Evolutionary conservation across 1,140 invertebrate genomes (phyloP), one percentile per base, ranked within the genome.

Genomic region (Nixonia krombeini): DNA sequence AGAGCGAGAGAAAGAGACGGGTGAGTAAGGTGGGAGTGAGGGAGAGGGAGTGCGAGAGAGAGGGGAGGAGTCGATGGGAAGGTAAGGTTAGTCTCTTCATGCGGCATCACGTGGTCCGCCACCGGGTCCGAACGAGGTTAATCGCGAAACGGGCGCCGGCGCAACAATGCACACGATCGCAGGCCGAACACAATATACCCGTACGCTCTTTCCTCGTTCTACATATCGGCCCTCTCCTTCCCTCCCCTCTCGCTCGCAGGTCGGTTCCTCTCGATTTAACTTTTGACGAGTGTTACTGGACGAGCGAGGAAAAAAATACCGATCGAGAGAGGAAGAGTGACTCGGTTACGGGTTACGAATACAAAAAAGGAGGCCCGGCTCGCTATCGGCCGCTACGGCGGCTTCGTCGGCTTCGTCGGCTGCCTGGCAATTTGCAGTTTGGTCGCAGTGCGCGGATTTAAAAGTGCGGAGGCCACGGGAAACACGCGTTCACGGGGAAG

Each of bases 71-170:
- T n/a, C n/a, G n/a, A n/a, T n/a, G 51, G 62, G 73, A 76, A 74
- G 76, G 74, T 75, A 41, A 67, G 74, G 71, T 75, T n/a, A n/a
- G n/a, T n/a, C n/a, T n/a, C n/a, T n/a, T n/a, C n/a, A 56, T 66
- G 70, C 56, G 57, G 44, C 42, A 51, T 83, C 81, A 83, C 81
- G 80, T 83, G n/a, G n/a, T n/a, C n/a, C n/a, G n/a, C n/a, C n/a
- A n/a, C n/a, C n/a, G 80, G 78, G 72, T 78, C 74, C 72, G 72
- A 83, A 82, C 78, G 81, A 83, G 81, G 81, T 82, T 83, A 83
- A 83, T 81, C 76, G 74, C 45, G 66, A 74, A 50, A 72, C 72
- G 70, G 74, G 79, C 78, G 79, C 76, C 79, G 80, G 74, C 76
- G 80, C 79, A 73, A 70, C 57, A 67, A 73, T 53, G 26, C 58